Conservation (phyloP, 1,140 invertebrate genomes). For the Helicoverpa armigera region DNA sequence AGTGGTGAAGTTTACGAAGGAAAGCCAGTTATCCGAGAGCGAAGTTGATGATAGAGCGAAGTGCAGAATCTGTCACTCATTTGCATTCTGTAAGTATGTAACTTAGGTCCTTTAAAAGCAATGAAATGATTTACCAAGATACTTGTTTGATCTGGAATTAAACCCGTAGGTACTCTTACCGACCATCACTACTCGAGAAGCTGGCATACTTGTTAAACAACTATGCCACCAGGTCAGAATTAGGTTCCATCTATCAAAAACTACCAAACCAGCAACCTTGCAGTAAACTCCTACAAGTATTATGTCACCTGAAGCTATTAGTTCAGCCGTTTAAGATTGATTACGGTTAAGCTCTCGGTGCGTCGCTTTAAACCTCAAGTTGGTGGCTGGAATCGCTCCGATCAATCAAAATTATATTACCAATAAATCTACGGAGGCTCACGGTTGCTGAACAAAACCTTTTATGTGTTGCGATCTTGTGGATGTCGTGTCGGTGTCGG, state of each 20-base stretch:
- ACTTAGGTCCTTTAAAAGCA: no score
- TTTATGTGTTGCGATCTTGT: constrained; percentile 62
- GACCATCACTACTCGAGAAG: no score
- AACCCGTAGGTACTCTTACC: no score
- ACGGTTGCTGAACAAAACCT: constrained; percentile 59
- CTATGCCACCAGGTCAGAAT: no score
- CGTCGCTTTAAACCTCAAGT: constrained; percentile 55
- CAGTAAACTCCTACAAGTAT: constrained; percentile 42
- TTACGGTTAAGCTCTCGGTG: constrained; percentile 52
- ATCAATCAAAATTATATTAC: constrained; percentile 86
- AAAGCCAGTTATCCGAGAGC: no score
- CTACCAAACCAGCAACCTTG: neutral
- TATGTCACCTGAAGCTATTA: constrained; percentile 48
- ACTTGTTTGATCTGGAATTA: no score
- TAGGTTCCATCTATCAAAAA: neutral
- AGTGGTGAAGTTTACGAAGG: no score
- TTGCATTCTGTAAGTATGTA: no score
- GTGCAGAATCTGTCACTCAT: no score
- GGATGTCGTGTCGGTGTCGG: neutral
- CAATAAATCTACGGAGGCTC: constrained; percentile 81
- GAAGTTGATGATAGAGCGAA: no score
- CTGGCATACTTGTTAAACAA: no score
- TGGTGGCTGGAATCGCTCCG: constrained; percentile 64
- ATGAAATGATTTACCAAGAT: no score
- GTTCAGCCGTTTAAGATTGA: constrained; percentile 57